Base-by-base conservation (phyloP, 2,113 vertebrate species). In the Numida meleagris region DNA sequence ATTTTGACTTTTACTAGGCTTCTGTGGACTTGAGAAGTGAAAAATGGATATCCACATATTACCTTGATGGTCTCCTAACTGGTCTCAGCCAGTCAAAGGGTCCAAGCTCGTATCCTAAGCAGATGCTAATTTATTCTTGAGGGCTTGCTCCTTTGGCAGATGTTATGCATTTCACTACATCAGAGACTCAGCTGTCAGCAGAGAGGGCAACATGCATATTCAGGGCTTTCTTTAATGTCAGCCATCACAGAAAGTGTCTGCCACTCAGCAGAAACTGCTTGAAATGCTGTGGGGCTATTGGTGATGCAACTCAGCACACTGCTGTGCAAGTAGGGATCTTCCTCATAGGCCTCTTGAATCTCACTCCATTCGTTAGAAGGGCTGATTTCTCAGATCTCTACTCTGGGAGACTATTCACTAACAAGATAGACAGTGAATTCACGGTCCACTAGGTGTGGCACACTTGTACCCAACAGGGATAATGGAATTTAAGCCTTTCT, bases 181-280 rank as follows among this genome's bases (percentile, higher is more conserved):
- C 3, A 6, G 76, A 62, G 65, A 58, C 40, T 94, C 34, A 68
- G 73, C 76, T 93, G 70, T 82, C 90, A 93, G 85, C 65, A 93
- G 65, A 75, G 85, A 88, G 51, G 76, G 29, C 36, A 93, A 33
- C 48, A 53, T 53, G 46, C 76, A 83, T 95, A 90, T 84, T 95
- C 85, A 90, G 68, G n/a, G 34, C 4, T 16, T 83, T n/a, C 70
- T 89, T 72, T 61, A 81, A 86, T 46, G 61, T 73, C 79, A 93
- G 59, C n/a, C 58, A 4, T 8, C 31, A 71, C 71, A 91, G 78
- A 59, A 77, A 74, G 58, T 1, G 0, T 29, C 79, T 70, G 61
- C 16, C 3, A 7, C 80, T 84, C 3, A 3, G 48, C 70, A 68
- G 58, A 7, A 62, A 43, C 61, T 48, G 42, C 55, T 72, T 89